Evolutionary conservation across 2,797 vertebrate species (phyloP).

Genomic region (Rallus crepitans): DNA sequence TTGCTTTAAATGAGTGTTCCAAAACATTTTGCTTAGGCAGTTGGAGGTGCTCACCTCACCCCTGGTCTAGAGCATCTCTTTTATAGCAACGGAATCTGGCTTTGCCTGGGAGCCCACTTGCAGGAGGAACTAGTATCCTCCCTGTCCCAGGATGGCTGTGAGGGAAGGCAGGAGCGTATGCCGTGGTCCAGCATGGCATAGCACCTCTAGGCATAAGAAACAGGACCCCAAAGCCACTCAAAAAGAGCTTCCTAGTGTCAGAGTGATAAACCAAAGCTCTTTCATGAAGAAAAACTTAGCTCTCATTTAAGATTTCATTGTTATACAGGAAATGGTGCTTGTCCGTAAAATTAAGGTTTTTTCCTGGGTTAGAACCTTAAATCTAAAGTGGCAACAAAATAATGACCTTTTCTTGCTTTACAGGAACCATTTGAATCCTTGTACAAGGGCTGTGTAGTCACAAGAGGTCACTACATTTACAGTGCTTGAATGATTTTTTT

Average conservation of each 20-base stretch:
- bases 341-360: neutral
- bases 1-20: neutral
- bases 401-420: neutral
- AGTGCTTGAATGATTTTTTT: neutral
- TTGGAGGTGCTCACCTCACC: neutral
- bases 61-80: neutral
- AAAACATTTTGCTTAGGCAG: neutral
- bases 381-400: neutral
- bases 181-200: neutral
- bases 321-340: neutral
- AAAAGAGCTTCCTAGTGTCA: neutral
- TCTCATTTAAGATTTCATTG: neutral
- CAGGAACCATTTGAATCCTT: neutral
- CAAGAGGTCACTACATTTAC: neutral
- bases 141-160: rapidly evolving
- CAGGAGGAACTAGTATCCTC: neutral
- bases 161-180: neutral
- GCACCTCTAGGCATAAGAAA: neutral
- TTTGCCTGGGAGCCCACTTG: neutral
- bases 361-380: neutral
- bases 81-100: neutral
- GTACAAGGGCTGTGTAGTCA: neutral
- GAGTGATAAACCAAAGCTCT: neutral
- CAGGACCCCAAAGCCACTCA: neutral
- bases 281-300: neutral